A percentile compares a stretch with the other conserved stretches of the same genome.
These are phyloP conservation scores for Poecilobothrus nobilitatus DNA, from an alignment of 2,888 invertebrate genomes.

Conservation along the genomic window DNA sequence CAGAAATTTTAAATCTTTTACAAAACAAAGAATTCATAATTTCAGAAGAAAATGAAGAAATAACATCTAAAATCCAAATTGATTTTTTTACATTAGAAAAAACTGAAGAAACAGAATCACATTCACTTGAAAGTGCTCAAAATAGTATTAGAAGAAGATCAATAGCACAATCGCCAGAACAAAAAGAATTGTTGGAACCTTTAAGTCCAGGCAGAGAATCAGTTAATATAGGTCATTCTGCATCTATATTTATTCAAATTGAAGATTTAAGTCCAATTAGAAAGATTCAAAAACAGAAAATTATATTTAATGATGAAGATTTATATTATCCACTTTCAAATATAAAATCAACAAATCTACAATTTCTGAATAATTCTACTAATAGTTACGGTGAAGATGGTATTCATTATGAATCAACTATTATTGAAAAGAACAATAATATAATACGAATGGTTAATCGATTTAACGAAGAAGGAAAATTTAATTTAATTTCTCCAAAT, in stretches of 20 bases:
- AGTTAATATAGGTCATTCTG: conserved; percentile 24
- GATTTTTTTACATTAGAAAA: conserved; percentile 3
- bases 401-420: conserved; percentile 11
- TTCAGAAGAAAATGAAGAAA: not conserved
- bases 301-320: conserved; percentile 24
- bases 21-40: conserved; percentile 24
- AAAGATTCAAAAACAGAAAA: conserved; percentile 20
- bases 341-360: conserved; percentile 23
- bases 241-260: conserved; percentile 37
- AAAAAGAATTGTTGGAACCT: not conserved
- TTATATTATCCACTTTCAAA: conserved; percentile 28
- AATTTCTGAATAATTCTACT: not conserved
- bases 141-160: conserved; percentile 11
- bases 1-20: conserved; percentile 31
- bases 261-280: conserved; percentile 28
- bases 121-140: not conserved
- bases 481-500: conserved; percentile 16
- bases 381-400: conserved; percentile 21
- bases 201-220: not conserved
- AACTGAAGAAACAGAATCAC: not conserved
- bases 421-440: conserved; percentile 19
- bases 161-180: not conserved
- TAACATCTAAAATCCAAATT: not conserved
- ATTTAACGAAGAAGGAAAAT: conserved; percentile 27
- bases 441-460: conserved; percentile 35